Conservation (phyloP, 1,140 invertebrate genomes). For the Ceratina australensis region DNA sequence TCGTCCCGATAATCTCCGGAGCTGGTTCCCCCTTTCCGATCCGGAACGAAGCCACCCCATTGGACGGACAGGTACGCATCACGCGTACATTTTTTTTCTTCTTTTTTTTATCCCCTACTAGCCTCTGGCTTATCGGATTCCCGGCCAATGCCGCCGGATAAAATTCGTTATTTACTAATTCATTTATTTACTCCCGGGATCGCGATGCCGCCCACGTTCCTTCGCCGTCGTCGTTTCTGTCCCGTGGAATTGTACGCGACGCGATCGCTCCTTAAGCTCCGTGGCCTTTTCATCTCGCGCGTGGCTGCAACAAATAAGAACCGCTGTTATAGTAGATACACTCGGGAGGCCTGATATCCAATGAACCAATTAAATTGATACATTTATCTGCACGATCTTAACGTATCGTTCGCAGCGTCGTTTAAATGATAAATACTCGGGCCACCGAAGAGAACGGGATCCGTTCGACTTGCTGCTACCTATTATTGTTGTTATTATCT, state of each 20-base stretch:
- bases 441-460: neutral
- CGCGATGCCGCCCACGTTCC: constrained; percentile 41
- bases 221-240: constrained; percentile 23
- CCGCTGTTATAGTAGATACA: no score
- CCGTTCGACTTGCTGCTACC: neutral
- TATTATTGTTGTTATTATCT: constrained; percentile 13
- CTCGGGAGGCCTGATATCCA: no score
- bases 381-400: no score
- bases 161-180: constrained; percentile 60
- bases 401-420: no score
- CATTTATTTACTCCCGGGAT: constrained; percentile 49
- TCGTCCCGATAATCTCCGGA: constrained; percentile 15
- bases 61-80: constrained; percentile 60
- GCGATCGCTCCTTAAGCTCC: neutral
- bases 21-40: constrained; percentile 3
- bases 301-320: neutral
- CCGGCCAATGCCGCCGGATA: constrained; percentile 53
- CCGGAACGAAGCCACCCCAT: constrained; percentile 34
- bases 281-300: neutral
- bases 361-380: no score
- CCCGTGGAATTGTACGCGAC: constrained; percentile 14
- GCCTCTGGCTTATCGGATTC: constrained; percentile 47
- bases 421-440: neutral
- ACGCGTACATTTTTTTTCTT: constrained; percentile 59
- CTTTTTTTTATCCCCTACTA: neutral